phyloP scores from a whole-genome alignment of 2,797 vertebrate species.

The Saxicola maurus region DNA sequence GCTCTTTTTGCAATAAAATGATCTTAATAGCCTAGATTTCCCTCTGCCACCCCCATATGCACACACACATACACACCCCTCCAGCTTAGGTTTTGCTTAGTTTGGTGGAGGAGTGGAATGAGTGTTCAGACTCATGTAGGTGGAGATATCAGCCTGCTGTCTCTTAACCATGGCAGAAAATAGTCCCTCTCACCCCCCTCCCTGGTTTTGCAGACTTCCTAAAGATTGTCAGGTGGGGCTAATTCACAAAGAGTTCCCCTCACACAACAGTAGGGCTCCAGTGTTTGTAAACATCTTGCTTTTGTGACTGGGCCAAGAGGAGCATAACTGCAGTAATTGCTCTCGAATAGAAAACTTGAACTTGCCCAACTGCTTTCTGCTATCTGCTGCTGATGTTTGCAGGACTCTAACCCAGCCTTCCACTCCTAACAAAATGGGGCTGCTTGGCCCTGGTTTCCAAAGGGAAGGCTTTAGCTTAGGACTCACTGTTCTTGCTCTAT shows the following conservation, averaged over 20 bases:
- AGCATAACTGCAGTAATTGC: not conserved
- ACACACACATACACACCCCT: not conserved
- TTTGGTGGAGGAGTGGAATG: constrained; percentile 9
- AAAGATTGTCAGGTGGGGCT: not conserved
- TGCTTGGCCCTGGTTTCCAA: not conserved
- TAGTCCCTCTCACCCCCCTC: not conserved
- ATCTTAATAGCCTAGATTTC: constrained; percentile 25
- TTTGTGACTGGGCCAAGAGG: constrained; percentile 5
- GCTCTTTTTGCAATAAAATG: not conserved
- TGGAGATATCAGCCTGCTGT: not conserved
- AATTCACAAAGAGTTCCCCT: not conserved
- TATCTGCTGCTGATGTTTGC: not conserved
- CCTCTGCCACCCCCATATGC: not conserved
- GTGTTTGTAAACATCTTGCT: constrained; percentile 25
- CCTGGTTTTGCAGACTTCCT: constrained; percentile 9
- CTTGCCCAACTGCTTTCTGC: constrained; percentile 3
- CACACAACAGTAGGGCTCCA: not conserved
- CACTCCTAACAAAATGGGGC: not conserved
- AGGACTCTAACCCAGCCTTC: not conserved
- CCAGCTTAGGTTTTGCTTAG: not conserved
- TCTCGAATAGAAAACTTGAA: not conserved
- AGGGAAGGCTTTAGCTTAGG: not conserved
- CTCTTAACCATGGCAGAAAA: not conserved
- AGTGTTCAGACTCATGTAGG: not conserved
- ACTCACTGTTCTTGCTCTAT: not conserved